These are phyloP conservation scores for Motacilla alba DNA, from an alignment of 2,113 vertebrate species.

Conservation along the genomic window DNA sequence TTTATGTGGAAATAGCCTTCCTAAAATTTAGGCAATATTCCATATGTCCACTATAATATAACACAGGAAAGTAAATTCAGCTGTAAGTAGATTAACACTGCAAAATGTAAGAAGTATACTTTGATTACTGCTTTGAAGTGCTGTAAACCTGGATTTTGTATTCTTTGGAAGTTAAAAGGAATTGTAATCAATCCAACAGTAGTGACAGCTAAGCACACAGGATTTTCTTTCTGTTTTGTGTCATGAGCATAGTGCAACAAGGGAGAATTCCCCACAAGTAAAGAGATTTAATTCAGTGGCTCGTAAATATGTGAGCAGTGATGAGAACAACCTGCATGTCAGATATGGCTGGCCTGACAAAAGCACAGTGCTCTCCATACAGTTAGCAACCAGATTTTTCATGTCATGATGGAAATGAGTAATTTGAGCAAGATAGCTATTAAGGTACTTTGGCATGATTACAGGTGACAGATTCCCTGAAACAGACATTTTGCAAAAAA, in stretches of 20 bases:
- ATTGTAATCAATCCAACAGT: neutral
- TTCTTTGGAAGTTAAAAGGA: fast-evolving
- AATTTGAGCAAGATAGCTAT: neutral
- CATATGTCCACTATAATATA: neutral
- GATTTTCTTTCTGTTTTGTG: neutral
- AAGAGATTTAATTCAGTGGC: neutral
- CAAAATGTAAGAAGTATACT: neutral
- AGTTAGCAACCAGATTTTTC: neutral
- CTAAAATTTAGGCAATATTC: neutral
- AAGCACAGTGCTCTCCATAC: neutral
- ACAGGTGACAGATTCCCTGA: neutral
- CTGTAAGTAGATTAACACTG: neutral
- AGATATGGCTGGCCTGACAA: neutral
- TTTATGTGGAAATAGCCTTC: neutral
- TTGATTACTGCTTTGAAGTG: neutral
- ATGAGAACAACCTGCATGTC: neutral
- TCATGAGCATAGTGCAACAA: neutral
- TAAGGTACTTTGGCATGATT: neutral
- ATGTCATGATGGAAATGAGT: neutral
- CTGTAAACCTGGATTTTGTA: neutral
- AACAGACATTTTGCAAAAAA: neutral
- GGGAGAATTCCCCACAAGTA: neutral
- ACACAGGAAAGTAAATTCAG: neutral
- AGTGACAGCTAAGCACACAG: neutral
- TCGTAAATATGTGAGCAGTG: neutral